phyloP scores from a whole-genome alignment of 2,888 invertebrate genomes.

The Drosophila paranaensis region DNA sequence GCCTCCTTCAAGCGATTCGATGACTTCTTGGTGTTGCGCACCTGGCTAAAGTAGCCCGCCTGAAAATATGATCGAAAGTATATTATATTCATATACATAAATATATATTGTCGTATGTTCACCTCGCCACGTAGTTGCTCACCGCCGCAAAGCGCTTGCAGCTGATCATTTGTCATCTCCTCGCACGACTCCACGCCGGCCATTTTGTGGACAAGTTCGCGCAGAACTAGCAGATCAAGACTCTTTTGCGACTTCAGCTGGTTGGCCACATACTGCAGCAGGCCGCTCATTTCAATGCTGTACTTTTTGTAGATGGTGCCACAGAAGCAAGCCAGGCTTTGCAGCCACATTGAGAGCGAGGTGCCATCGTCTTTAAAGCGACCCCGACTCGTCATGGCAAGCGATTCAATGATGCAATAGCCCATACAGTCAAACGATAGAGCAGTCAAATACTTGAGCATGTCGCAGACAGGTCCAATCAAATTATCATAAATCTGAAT shows the following conservation, averaged over 20 bases:
- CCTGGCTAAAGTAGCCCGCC: slow-evolving; percentile 99
- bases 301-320: slow-evolving; percentile 99
- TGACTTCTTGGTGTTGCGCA: slow-evolving; percentile 97
- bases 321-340: slow-evolving; percentile 97
- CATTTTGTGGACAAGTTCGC: slow-evolving; percentile 99
- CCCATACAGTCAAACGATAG: slow-evolving; percentile 98
- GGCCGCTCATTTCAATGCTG: slow-evolving; percentile 96
- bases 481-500: slow-evolving; percentile 97
- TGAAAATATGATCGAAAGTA: slow-evolving; percentile 79
- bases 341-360: slow-evolving; percentile 96
- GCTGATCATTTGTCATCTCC: slow-evolving; percentile 97
- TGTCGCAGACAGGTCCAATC: slow-evolving; percentile 98
- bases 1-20: slow-evolving; percentile 97
- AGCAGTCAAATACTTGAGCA: slow-evolving; percentile 97
- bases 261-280: slow-evolving; percentile 98
- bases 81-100: neutral
- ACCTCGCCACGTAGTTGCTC: slow-evolving; percentile 97
- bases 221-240: slow-evolving; percentile 95
- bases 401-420: slow-evolving; percentile 96
- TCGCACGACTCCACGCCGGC: slow-evolving; percentile 98
- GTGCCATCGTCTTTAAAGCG: slow-evolving; percentile 95
- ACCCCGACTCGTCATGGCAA: slow-evolving; percentile 91
- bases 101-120: neutral
- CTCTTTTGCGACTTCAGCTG: slow-evolving; percentile 98
- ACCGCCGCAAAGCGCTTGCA: slow-evolving; percentile 98